Percentiles rank a stretch among this genome's conserved stretches.
phyloP scores from a whole-genome alignment of 2,888 invertebrate species.

The Caenorhabditis japonica region DNA sequence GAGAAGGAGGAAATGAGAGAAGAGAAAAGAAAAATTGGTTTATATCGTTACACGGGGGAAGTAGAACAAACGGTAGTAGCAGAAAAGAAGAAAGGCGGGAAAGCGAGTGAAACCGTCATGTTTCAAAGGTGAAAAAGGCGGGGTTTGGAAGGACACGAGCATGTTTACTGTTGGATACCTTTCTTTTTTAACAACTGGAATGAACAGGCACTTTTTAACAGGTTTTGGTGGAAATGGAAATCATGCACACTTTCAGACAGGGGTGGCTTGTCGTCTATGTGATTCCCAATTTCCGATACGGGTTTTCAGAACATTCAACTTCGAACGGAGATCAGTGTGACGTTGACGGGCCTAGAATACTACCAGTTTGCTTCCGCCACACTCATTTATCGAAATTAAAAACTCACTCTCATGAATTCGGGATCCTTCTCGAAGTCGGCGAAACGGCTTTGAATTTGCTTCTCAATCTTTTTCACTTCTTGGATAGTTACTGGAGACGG shows the following conservation, averaged over 20 bases:
- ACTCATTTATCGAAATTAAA: conserved; percentile 3
- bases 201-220: conserved; percentile 7
- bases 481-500: conserved; percentile 16
- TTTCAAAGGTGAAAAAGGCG: conserved; percentile 17
- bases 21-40: conserved; percentile 39
- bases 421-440: conserved; percentile 58
- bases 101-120: conserved; percentile 42
- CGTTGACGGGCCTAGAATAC: conserved; percentile 59
- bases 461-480: conserved; percentile 30
- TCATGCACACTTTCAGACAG: conserved; percentile 11
- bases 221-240: background rate
- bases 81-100: conserved; percentile 15
- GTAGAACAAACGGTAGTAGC: conserved; percentile 5
- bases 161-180: background rate
- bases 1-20: conserved; percentile 7
- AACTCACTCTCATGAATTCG: conserved; percentile 56
- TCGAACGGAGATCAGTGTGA: conserved; percentile 67
- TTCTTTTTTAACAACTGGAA: background rate
- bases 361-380: background rate
- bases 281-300: conserved; percentile 65
- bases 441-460: conserved; percentile 32
- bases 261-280: conserved; percentile 14
- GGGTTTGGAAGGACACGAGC: background rate
- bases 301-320: conserved; percentile 65
- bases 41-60: conserved; percentile 33